Base-by-base conservation (phyloP, 2,888 invertebrate species). In the Crossocerus cetratus region DNA sequence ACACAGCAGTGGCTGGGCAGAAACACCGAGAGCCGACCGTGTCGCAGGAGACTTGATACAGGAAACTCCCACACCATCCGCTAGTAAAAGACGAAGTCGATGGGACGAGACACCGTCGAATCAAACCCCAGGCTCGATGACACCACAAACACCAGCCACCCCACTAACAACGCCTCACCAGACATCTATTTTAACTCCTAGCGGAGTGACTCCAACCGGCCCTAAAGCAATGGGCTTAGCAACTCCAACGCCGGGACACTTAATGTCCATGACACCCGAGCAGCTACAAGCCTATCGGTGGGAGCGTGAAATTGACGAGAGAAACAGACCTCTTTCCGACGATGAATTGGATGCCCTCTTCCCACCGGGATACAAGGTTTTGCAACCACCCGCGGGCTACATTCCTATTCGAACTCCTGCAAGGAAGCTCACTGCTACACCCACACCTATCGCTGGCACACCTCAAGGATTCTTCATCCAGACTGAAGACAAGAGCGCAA, bases 241-340 rank as follows among this genome's bases (percentile, higher is more conserved):
- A 2, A 99, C 99, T 0, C 99, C 99, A 0, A 98, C 98, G 0
- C 98, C 99, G 0, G 96, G 97, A 18, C 98, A 99, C 86, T 92
- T 99, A 74, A 96, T 98, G 76, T 96, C 98, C 14, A 99, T 99
- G 99, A 99, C 99, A 0, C 99, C 99, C 0, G 99, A 99, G 90
- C 99, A 99, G 90, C 91, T 99, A 77, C 99, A 99, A 91, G 98
- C 98, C 0, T 99, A 97, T 90, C 94, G 98, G 32, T 98, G 98
- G 98, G 99, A 99, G 91, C 94, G 98, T 85, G 99, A 99, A 91
- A 99, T 99, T 72, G 99, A 99, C 87, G 99, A 99, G 90, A 93
- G 99, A 70, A 99, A 99, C 91, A 92, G 99, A 78, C 99, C 99
- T 0, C 94, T 98, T 83, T 95, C 97, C 0, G 99, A 99, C 86